These are phyloP conservation scores for Colistium nudipinnis DNA, from an alignment of 2,113 vertebrate species.

Conservation along the genomic window DNA sequence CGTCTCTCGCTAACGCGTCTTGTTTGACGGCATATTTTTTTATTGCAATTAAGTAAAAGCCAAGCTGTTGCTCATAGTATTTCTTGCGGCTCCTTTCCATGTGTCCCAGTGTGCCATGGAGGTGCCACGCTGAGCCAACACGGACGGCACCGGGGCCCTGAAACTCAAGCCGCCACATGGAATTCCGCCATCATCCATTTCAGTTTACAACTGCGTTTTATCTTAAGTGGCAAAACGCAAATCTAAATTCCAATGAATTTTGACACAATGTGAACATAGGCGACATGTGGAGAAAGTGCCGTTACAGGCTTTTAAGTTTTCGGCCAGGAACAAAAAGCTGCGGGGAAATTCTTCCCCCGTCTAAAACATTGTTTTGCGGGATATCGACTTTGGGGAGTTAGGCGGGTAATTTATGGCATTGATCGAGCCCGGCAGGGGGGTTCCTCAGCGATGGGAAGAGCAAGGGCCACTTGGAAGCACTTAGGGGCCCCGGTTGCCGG, in stretches of 20 bases:
- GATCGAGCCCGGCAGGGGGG: conserved; percentile 56
- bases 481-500: conserved; percentile 70
- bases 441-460: conserved; percentile 50
- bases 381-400: conserved; percentile 65
- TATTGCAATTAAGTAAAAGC: no score
- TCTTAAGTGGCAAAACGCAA: neutral
- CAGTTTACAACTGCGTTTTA: neutral
- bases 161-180: neutral
- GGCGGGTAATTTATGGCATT: conserved; percentile 77
- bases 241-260: neutral
- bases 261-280: neutral
- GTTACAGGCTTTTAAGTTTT: conserved; percentile 23
- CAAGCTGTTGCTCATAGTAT: neutral
- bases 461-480: conserved; percentile 75
- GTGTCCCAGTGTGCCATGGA: neutral
- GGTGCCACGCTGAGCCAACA: neutral
- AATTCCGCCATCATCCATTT: neutral
- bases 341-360: conserved; percentile 50
- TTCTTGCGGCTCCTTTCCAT: neutral
- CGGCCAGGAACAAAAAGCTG: conserved; percentile 52
- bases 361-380: conserved; percentile 59
- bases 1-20: no score
- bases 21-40: no score
- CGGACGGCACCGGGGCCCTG: neutral
- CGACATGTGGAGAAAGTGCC: neutral